Percentiles rank a stretch among this genome's conserved stretches.
These are phyloP conservation scores for Archocentrus centrarchus DNA, from an alignment of 2,113 vertebrate genomes.

Conservation along the genomic window DNA sequence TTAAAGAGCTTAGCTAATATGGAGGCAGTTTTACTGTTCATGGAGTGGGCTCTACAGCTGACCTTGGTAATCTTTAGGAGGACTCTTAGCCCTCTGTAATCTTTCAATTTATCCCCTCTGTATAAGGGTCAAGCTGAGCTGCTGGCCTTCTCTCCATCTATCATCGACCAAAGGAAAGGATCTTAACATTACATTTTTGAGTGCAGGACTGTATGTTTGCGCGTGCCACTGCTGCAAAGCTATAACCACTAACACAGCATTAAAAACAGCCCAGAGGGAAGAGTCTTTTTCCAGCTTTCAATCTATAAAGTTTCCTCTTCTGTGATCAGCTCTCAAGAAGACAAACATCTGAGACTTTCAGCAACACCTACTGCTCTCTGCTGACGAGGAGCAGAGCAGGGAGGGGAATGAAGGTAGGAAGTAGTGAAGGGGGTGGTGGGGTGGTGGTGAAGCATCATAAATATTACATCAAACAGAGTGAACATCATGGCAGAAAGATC, in stretches of 20 bases:
- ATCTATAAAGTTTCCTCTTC: slow-evolving; percentile 40
- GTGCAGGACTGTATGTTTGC: slow-evolving; percentile 20
- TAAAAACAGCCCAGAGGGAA: slow-evolving; percentile 29
- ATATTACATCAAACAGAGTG: slow-evolving; percentile 75
- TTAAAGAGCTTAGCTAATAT: slow-evolving; percentile 34
- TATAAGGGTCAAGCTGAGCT: slow-evolving; percentile 14
- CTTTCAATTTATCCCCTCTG: slow-evolving; percentile 17
- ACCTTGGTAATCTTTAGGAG: slow-evolving; percentile 22
- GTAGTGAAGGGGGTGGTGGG: neutral
- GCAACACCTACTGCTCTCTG: slow-evolving; percentile 41
- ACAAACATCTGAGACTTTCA: slow-evolving; percentile 47
- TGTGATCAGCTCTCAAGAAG: slow-evolving; percentile 29
- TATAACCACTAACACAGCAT: slow-evolving; percentile 2
- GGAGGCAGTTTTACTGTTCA: slow-evolving; percentile 3
- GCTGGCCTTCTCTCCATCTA: slow-evolving; percentile 14
- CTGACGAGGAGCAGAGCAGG: slow-evolving; percentile 37
- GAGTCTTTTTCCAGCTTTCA: slow-evolving; percentile 1
- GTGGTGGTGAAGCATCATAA: slow-evolving; percentile 60
- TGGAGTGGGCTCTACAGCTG: neutral
- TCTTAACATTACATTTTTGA: slow-evolving; percentile 27
- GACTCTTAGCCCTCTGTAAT: slow-evolving; percentile 12
- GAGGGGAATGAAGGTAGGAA: slow-evolving; percentile 21
- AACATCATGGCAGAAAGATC: slow-evolving; percentile 53
- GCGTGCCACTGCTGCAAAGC: neutral
- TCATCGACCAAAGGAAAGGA: slow-evolving; percentile 32